Base-by-base conservation (phyloP, 2,888 invertebrate genomes). In the Plebejus anna region DNA sequence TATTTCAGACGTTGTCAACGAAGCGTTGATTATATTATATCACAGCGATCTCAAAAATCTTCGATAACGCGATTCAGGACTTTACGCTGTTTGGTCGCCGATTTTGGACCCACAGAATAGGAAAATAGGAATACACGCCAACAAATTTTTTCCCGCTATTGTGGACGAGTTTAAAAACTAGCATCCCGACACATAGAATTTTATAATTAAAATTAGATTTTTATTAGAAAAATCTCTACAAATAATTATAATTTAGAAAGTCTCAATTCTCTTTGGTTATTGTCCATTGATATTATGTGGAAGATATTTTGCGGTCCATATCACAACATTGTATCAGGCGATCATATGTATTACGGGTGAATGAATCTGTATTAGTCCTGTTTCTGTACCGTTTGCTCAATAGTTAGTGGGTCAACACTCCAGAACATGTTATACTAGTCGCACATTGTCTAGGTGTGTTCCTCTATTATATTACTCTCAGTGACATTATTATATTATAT, bases 351-450 rank as follows among this genome's bases (percentile, higher is more conserved):
- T 66, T 61, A 66, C 36, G 66, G 5, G 22, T 13, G 66, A 66
- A 66, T 66, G 66, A 36, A 66, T 66, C 28, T 66, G 66, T 66
- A 66, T 66, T 66, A 36, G 32, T 16, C 32, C 66, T 7, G 32
- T 66, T 16, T 16, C 66, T 7, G 32, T 66, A 16, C 66, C 32
- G 66, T 66, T 66, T 66, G 66, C 32, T 66, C 11, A 66, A 13
- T 32, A 66, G 32, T 36, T 66, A 66, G 32, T 32, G 66, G 66
- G 66, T 66, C 32, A 32, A 66, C 32, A 36, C 28, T 9, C 32
- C 13, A 32, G 4, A 13, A 32, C 16, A 3, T 66, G 1, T 66
- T 11, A 11, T 66, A 32, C 11, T 3, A 22, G 4, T 51, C 13
- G 22, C 22, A 22, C 22, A 22, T 22, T 22, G 22, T 22, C 22